Percentiles rank a stretch among this genome's conserved stretches.
These are phyloP conservation scores for Phocides pigmalion DNA, from an alignment of 1,140 invertebrate genomes.

Conservation along the genomic window DNA sequence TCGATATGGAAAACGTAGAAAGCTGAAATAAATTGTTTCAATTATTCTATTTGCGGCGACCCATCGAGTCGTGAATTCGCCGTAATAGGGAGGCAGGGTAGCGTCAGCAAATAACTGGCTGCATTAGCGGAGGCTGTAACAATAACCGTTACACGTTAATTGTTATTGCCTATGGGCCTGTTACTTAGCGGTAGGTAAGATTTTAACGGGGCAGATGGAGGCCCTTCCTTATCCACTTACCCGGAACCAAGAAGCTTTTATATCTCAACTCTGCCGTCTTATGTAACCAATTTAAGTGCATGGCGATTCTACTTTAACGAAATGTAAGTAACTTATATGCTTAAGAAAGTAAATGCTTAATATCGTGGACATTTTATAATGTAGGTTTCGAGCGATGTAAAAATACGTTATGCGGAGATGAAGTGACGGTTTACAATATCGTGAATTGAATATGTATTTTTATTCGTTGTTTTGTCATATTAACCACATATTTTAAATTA, in stretches of 20 bases:
- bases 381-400: no score
- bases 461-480: no score
- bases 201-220: conserved; percentile 49
- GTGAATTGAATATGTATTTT: no score
- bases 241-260: conserved; percentile 37
- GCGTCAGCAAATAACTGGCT: conserved; percentile 51
- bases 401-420: no score
- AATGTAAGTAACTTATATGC: neutral
- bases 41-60: conserved; percentile 33
- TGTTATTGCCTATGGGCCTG: conserved; percentile 60
- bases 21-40: conserved; percentile 23
- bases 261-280: conserved; percentile 8
- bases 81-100: conserved; percentile 38
- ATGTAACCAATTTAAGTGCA: neutral
- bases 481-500: no score
- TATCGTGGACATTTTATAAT: neutral
- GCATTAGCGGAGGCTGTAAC: conserved; percentile 66
- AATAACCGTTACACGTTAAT: conserved; percentile 70
- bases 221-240: conserved; percentile 51
- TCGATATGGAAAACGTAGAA: neutral
- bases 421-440: no score
- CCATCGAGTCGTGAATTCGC: conserved; percentile 28
- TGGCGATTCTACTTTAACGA: neutral
- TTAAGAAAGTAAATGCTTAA: neutral
- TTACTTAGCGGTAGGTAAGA: conserved; percentile 48